A percentile compares a stretch with the other conserved stretches of the same genome.
Evolutionary conservation across 2,888 invertebrate species (phyloP).

Genomic region (Drosophila picticornis): DNA sequence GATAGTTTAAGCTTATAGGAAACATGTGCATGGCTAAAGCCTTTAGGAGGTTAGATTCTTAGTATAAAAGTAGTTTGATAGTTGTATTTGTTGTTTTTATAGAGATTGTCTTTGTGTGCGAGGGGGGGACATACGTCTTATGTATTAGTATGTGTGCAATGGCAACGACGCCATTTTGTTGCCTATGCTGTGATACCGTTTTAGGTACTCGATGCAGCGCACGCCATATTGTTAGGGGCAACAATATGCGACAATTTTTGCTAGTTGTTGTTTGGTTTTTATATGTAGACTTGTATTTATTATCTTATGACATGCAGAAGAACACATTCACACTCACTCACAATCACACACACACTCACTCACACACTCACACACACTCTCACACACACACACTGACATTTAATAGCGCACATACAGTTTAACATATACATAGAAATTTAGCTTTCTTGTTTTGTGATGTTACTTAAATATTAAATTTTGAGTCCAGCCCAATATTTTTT

Average conservation of each 20-base stretch:
- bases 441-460: conserved; percentile 35
- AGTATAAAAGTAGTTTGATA: conserved; percentile 45
- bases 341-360: conserved; percentile 11
- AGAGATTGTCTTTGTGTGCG: conserved; percentile 74
- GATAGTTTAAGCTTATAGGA: not conserved
- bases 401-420: conserved; percentile 34
- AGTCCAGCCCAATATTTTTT: conserved; percentile 82
- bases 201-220: conserved; percentile 58
- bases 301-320: conserved; percentile 31
- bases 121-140: conserved; percentile 17
- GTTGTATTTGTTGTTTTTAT: conserved; percentile 24
- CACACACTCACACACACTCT: conserved; percentile 16
- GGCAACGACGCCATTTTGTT: conserved; percentile 36
- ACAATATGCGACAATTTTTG: conserved; percentile 42
- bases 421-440: conserved; percentile 49
- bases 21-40: not conserved
- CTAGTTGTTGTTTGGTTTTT: conserved; percentile 35
- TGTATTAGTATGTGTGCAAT: conserved; percentile 32
- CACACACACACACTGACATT: conserved; percentile 22
- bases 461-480: conserved; percentile 78
- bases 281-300: conserved; percentile 18
- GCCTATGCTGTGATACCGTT: conserved; percentile 39
- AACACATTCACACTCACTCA: conserved; percentile 29
- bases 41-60: conserved; percentile 12
- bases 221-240: conserved; percentile 43